phyloP scores from a whole-genome alignment of 2,113 vertebrate species.

The Mastomys natalensis region DNA sequence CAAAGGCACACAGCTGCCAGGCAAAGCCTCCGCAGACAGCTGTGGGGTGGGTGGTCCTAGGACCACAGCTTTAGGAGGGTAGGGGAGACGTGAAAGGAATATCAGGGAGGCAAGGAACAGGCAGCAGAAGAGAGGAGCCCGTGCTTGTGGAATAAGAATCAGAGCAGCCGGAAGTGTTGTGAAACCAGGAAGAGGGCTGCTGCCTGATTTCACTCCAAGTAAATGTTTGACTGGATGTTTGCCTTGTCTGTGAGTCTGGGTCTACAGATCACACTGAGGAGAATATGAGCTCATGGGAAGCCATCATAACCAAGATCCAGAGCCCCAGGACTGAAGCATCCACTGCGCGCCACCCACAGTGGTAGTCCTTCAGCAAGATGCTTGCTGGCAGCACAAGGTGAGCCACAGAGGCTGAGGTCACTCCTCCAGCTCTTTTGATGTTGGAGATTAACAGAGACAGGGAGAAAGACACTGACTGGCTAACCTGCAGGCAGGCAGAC shows the following conservation, averaged over 20 bases:
- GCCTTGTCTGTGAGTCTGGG: slow-evolving; percentile 10
- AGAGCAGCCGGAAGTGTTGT: background rate
- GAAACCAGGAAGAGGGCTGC: slow-evolving; percentile 45
- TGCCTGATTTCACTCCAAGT: slow-evolving; percentile 4
- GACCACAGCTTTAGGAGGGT: background rate
- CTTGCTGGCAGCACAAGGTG: background rate
- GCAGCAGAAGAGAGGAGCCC: background rate
- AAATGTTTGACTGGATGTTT: slow-evolving; percentile 79
- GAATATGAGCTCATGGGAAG: slow-evolving; percentile 19
- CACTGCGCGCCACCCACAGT: background rate
- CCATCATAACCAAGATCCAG: background rate
- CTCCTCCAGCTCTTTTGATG: background rate
- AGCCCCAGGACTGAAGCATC: background rate
- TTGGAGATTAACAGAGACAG: accelerated
- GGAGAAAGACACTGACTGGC: background rate
- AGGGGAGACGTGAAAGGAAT: background rate
- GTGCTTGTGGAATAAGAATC: background rate
- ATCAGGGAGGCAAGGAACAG: background rate
- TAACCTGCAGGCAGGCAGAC: background rate
- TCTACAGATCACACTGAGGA: background rate
- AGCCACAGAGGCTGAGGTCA: background rate
- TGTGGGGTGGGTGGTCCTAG: background rate
- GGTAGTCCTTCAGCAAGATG: slow-evolving; percentile 27
- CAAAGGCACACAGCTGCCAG: background rate
- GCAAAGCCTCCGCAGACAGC: background rate